Evolutionary conservation across 2,113 vertebrate genomes (phyloP).

Genomic region (Poeciliopsis prolifica): DNA sequence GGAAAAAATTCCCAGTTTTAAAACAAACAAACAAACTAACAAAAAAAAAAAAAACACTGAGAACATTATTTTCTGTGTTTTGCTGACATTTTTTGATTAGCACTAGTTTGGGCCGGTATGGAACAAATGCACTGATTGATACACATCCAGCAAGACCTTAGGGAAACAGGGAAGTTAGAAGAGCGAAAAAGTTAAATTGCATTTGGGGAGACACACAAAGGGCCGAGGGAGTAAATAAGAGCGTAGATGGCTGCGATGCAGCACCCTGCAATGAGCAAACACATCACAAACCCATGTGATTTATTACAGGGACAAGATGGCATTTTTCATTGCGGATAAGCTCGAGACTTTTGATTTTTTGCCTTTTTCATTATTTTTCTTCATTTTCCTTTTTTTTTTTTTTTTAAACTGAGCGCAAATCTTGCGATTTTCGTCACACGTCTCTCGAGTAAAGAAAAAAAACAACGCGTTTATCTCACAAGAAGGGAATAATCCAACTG

Average conservation of each 20-base stretch:
- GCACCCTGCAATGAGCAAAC: constrained; percentile 79
- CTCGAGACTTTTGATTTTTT: constrained; percentile 19
- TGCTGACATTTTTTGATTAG: neutral
- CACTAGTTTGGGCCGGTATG: neutral
- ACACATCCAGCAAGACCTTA: neutral
- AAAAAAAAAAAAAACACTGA: too few species aligned
- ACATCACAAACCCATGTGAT: constrained; percentile 76
- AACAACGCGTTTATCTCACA: constrained; percentile 68
- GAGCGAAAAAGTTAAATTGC: constrained; percentile 1
- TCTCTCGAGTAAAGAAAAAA: constrained; percentile 66
- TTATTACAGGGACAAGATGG: constrained; percentile 76
- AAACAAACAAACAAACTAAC: neutral
- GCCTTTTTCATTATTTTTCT: constrained; percentile 17
- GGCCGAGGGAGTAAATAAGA: constrained; percentile 66
- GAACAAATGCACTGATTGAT: constrained; percentile 6
- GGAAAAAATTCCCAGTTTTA: constrained; percentile 4
- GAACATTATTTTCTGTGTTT: neutral
- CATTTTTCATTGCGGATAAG: constrained; percentile 71
- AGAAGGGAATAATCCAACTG: constrained; percentile 53
- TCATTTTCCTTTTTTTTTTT: constrained; percentile 15
- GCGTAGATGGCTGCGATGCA: constrained; percentile 67
- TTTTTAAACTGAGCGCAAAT: constrained; percentile 49
- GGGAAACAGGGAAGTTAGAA: constrained; percentile 10
- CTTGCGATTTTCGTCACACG: constrained; percentile 67
- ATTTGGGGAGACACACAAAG: constrained; percentile 36